Conservation (phyloP, 23 tunicate species). For the Diplosoma virens region DNA sequence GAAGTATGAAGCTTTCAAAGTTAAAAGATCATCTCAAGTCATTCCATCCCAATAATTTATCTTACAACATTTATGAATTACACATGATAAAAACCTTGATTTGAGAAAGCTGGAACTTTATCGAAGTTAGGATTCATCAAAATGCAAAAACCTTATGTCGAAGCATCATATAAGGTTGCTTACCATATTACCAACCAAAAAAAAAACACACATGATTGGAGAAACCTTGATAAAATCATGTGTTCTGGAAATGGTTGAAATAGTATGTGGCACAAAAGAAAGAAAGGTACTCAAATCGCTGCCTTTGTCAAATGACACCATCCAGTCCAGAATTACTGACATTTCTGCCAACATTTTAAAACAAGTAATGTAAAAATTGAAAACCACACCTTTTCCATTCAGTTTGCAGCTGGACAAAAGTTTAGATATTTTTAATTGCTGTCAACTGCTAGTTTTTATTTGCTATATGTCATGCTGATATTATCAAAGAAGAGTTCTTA, state of each 20-base stretch:
- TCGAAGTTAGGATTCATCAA: constrained; percentile 16
- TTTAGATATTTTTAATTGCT: constrained; percentile 15
- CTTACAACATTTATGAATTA: constrained; percentile 7
- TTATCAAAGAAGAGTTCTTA: constrained; percentile 21
- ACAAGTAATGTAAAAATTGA: constrained; percentile 15
- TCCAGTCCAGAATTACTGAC: constrained; percentile 30
- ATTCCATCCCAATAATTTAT: constrained; percentile 3
- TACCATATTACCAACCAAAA: constrained; percentile 23
- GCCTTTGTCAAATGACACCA: constrained; percentile 37
- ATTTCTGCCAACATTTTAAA: constrained; percentile 30
- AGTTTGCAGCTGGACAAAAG: constrained; percentile 15
- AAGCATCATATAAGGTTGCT: constrained; percentile 47
- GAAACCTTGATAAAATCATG: constrained; percentile 15
- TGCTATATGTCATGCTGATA: constrained; percentile 8
- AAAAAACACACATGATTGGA: constrained; percentile 15
- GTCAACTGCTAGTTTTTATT: constrained; percentile 41
- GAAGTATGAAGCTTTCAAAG: too few relatives aligned
- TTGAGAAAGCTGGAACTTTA: constrained; percentile 38
- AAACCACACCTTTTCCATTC: constrained; percentile 24
- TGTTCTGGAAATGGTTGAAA: constrained; percentile 9
- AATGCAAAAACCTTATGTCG: constrained; percentile 27
- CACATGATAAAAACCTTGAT: constrained; percentile 6
- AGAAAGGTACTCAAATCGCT: constrained; percentile 28
- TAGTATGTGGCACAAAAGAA: constrained; percentile 19
- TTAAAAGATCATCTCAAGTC: constrained; percentile 16